phyloP scores from a whole-genome alignment of 2,113 vertebrate genomes.

The Turnix velox region DNA sequence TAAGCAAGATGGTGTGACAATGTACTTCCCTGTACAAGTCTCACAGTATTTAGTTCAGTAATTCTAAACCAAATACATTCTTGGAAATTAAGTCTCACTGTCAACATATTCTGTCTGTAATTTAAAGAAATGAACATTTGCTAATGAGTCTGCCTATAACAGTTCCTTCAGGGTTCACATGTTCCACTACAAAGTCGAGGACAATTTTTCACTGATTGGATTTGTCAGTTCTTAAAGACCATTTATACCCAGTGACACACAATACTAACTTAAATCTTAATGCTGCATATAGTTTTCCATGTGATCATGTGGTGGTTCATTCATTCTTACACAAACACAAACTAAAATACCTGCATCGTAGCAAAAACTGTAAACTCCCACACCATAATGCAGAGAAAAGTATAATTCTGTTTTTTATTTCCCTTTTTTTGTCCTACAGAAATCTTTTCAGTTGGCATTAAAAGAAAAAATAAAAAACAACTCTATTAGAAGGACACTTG shows the following conservation, averaged over 20 bases:
- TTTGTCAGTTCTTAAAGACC: not conserved
- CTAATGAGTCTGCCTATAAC: slow-evolving; percentile 5
- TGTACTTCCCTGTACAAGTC: not conserved
- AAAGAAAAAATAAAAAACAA: not conserved
- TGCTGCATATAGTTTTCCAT: not conserved
- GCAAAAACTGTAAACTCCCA: not conserved
- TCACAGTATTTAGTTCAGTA: not conserved
- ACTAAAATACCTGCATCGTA: not conserved
- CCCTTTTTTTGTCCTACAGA: not conserved
- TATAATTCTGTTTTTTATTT: not conserved
- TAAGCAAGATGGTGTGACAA: not conserved
- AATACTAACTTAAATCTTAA: not conserved
- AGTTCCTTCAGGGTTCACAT: not conserved
- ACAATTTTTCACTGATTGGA: not conserved
- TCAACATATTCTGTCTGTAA: slow-evolving; percentile 3
- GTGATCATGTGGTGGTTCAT: not conserved
- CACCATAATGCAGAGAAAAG: not conserved
- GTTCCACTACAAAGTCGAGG: not conserved
- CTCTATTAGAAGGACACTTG: not conserved
- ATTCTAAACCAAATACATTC: slow-evolving; percentile 23
- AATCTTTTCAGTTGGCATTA: not conserved
- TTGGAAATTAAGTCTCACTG: slow-evolving; percentile 28
- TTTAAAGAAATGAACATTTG: slow-evolving; percentile 29
- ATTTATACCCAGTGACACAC: not conserved
- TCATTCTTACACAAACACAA: not conserved